Conservation (phyloP, 2,888 invertebrate genomes). For the Megaustenia siamemsis region DNA sequence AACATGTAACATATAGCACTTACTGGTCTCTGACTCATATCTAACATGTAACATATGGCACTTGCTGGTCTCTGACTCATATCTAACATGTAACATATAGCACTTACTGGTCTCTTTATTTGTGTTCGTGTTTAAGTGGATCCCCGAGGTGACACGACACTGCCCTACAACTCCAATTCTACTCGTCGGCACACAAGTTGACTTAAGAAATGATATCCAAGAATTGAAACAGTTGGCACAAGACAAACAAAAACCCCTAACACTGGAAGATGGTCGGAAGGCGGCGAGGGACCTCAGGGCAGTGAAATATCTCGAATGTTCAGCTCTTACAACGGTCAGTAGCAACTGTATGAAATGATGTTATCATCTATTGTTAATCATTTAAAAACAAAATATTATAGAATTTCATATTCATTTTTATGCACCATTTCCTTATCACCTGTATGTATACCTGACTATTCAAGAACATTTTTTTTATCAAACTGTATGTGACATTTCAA, state of each 20-base stretch:
- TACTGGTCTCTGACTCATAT: no score
- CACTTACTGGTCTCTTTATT: no score
- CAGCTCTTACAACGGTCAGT: slow-evolving; percentile 93
- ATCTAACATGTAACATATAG: no score
- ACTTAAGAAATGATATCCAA: slow-evolving; percentile 94
- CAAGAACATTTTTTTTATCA: no score
- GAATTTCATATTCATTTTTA: neutral
- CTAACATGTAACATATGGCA: no score
- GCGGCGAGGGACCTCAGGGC: slow-evolving; percentile 98
- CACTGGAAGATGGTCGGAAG: slow-evolving; percentile 97
- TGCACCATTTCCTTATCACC: no score
- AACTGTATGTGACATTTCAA: no score
- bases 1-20: no score
- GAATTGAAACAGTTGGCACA: slow-evolving; percentile 93
- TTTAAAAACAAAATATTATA: neutral
- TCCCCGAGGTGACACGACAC: slow-evolving; percentile 99
- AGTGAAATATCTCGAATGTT: slow-evolving; percentile 99
- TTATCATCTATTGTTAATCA: neutral
- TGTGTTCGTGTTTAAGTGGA: slow-evolving; percentile 94
- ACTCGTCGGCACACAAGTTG: slow-evolving; percentile 97
- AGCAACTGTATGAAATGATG: neutral
- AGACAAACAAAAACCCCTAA: slow-evolving; percentile 98
- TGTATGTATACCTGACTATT: no score
- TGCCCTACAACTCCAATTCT: slow-evolving; percentile 99
- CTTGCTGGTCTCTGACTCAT: no score